Evolutionary conservation across 2,113 vertebrate genomes (phyloP), one percentile per base, ranked within the genome.

Genomic region (Tiliqua scincoides): DNA sequence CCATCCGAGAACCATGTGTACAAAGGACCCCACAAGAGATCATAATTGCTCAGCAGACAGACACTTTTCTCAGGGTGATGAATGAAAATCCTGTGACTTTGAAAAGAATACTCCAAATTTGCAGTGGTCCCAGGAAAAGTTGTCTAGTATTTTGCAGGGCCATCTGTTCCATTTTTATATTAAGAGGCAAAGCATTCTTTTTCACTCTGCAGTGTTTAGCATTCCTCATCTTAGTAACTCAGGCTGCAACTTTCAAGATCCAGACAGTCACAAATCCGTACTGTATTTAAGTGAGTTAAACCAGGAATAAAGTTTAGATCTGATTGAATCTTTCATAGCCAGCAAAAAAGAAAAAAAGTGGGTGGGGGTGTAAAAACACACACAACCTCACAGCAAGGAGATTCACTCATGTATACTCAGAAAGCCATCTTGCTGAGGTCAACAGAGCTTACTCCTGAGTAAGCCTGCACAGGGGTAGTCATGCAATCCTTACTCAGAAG

Each of bases 301-400:
- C n/a, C n/a, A n/a, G 65, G 80, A 76, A 68, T 87, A 93, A 88
- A 80, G 61, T 88, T 84, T 63, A 86, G 89, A 43, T 90, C 79
- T 76, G 75, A 89, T 68, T 81, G 48, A 37, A 43, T 74, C 76
- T 87, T 88, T 85, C 52, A 43, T 54, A 81, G 63, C 23, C 85
- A 90, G 70, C 48, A 67, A 74, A 25, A 37, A 57, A 65, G 54
- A 74, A 25, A 37, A 57, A 65, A 48, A 18, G 8, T 8, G 82
- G 54, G 54, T 57, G 14, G 54, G 54, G 54, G 54, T 15, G 54
- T 15, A 57, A 57, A 57, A 57, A 48, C 43, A 48, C 43, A 48
- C 43, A 48, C 8, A 48, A 48, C 43, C 54, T 57, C 54, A 15
- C 17, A 57, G 54, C 1, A 59, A 9, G 65, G n/a, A 80, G 78